Conservation (phyloP, 2,113 vertebrate species). For the Paramisgurnus dabryanus region DNA sequence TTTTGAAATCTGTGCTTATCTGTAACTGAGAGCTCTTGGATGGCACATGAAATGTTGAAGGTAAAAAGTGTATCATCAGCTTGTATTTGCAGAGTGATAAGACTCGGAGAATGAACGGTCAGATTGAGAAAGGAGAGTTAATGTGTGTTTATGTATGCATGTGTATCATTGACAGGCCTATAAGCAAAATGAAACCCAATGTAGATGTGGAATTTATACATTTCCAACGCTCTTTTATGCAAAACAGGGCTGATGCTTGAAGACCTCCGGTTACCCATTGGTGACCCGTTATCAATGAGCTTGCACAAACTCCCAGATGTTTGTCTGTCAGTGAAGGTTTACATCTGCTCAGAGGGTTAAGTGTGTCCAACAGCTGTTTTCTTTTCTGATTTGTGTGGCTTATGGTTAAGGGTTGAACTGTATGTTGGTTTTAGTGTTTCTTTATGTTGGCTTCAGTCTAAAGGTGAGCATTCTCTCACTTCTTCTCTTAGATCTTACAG, state of each 20-base stretch:
- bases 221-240: neutral
- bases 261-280: conserved; percentile 63
- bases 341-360: conserved; percentile 58
- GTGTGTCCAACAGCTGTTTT: conserved; percentile 23
- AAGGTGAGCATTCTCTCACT: conserved; percentile 28
- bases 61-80: conserved; percentile 72
- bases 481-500: conserved; percentile 52
- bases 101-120: conserved; percentile 49
- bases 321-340: conserved; percentile 67
- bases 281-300: conserved; percentile 68
- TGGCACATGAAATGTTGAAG: conserved; percentile 58
- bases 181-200: conserved; percentile 45
- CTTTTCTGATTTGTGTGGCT: conserved; percentile 48
- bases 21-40: conserved; percentile 50
- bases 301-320: conserved; percentile 55
- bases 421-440: conserved; percentile 44
- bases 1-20: conserved; percentile 3
- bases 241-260: conserved; percentile 57
- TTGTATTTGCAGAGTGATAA: conserved; percentile 63
- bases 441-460: conserved; percentile 52
- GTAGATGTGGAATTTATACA: conserved; percentile 1
- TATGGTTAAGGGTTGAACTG: conserved; percentile 43
- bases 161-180: conserved; percentile 53
- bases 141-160: neutral
- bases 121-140: conserved; percentile 14